Evolutionary conservation across 2,797 vertebrate species (phyloP).

Genomic region (Cynopterus sphinx): DNA sequence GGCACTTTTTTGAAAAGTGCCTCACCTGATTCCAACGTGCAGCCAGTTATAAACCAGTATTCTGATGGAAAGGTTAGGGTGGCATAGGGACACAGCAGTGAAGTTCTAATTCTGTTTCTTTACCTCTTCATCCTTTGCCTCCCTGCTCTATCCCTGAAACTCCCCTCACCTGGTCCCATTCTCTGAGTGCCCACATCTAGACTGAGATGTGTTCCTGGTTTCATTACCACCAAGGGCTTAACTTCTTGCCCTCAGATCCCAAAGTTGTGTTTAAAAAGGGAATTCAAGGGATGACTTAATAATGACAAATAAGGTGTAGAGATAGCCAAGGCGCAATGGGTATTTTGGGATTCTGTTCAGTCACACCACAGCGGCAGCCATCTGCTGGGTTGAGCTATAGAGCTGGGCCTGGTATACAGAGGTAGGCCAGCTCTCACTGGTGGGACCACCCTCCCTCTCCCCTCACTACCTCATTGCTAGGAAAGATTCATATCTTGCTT

Average conservation of each 20-base stretch:
- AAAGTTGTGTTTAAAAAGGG: neutral
- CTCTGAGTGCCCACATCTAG: neutral
- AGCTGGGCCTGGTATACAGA: neutral
- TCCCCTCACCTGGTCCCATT: neutral
- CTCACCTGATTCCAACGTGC: neutral
- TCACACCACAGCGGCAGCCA: too few species aligned
- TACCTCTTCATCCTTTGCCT: neutral
- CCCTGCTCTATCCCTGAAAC: neutral
- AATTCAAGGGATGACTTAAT: neutral
- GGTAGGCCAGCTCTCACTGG: neutral
- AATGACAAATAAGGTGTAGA: neutral
- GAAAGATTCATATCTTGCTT: neutral
- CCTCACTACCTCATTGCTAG: neutral
- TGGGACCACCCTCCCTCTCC: neutral
- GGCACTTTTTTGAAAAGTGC: neutral
- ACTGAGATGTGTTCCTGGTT: neutral
- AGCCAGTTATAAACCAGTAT: neutral
- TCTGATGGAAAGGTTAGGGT: neutral
- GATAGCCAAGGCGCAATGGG: neutral
- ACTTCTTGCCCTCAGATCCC: neutral
- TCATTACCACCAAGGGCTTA: neutral
- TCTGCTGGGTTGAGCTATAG: neutral
- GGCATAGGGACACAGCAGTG: neutral
- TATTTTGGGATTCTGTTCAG: neutral
- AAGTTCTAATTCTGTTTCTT: neutral